A percentile compares a stretch with the other conserved stretches of the same genome.
These are phyloP conservation scores for Lagocephalus sceleratus DNA, from an alignment of 2,797 vertebrate genomes.

Conservation along the genomic window DNA sequence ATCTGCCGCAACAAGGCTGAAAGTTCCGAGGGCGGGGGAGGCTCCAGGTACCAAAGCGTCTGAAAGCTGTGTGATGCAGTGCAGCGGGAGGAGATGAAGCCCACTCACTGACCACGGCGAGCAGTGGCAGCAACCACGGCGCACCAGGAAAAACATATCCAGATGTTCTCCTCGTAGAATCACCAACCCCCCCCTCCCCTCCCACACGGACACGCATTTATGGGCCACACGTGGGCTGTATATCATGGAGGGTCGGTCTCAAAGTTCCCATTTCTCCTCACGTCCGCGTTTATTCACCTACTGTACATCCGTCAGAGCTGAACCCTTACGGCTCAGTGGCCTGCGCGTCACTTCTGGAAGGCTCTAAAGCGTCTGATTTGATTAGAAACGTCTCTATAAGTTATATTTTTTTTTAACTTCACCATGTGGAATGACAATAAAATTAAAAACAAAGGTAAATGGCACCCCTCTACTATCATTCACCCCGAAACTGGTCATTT, in stretches of 20 bases:
- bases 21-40: not conserved
- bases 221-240: constrained; percentile 55
- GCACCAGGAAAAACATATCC: constrained; percentile 72
- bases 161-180: constrained; percentile 70
- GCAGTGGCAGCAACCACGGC: constrained; percentile 59
- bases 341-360: too few relatives aligned
- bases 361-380: too few relatives aligned
- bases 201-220: constrained; percentile 16
- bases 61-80: constrained; percentile 49
- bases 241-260: constrained; percentile 48
- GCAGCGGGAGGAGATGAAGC: constrained; percentile 45
- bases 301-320: too few relatives aligned
- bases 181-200: constrained; percentile 50
- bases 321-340: too few relatives aligned
- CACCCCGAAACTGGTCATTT: too few relatives aligned
- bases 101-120: constrained; percentile 32
- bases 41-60: constrained; percentile 19
- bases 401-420: too few relatives aligned
- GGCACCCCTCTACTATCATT: too few relatives aligned
- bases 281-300: not conserved
- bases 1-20: constrained; percentile 22
- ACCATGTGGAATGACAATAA: too few relatives aligned
- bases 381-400: too few relatives aligned
- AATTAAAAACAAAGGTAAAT: too few relatives aligned
- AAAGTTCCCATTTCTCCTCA: constrained; percentile 32